Evolutionary conservation across 2,113 vertebrate genomes (phyloP).

Genomic region (Alaudala cheleensis): DNA sequence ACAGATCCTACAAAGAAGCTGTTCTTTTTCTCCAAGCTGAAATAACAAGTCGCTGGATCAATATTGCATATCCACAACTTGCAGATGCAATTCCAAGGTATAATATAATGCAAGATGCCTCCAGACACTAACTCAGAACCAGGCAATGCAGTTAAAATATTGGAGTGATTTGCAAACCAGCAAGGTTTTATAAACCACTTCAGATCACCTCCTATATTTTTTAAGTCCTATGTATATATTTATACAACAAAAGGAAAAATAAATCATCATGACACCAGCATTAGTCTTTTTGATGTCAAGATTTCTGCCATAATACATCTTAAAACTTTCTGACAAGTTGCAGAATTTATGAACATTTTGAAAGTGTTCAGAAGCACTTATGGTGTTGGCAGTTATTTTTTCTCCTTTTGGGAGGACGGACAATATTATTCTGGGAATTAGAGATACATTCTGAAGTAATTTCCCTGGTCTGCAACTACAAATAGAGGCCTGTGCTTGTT

Average conservation of each 20-base stretch:
- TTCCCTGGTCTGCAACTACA: background rate
- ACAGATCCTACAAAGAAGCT: background rate
- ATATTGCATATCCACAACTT: background rate
- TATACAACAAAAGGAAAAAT: slow-evolving; percentile 29
- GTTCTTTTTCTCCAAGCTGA: background rate
- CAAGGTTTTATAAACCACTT: slow-evolving; percentile 37
- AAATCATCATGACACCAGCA: background rate
- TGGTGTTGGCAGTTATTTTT: background rate
- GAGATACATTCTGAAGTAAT: background rate
- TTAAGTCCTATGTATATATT: background rate
- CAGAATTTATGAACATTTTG: background rate
- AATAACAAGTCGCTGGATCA: background rate
- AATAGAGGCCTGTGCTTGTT: background rate
- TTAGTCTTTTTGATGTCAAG: slow-evolving; percentile 31
- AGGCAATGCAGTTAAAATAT: slow-evolving; percentile 8
- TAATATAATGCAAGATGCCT: background rate
- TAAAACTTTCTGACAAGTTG: slow-evolving; percentile 26
- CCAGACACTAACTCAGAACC: background rate
- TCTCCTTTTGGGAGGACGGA: background rate
- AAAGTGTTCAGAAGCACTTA: slow-evolving; percentile 8
- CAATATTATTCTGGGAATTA: background rate
- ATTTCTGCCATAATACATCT: background rate
- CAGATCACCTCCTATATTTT: slow-evolving; percentile 32
- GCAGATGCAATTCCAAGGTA: background rate
- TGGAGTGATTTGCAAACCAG: slow-evolving; percentile 16